phyloP scores from a whole-genome alignment of 2,888 invertebrate species.

The Drosophila robusta region DNA sequence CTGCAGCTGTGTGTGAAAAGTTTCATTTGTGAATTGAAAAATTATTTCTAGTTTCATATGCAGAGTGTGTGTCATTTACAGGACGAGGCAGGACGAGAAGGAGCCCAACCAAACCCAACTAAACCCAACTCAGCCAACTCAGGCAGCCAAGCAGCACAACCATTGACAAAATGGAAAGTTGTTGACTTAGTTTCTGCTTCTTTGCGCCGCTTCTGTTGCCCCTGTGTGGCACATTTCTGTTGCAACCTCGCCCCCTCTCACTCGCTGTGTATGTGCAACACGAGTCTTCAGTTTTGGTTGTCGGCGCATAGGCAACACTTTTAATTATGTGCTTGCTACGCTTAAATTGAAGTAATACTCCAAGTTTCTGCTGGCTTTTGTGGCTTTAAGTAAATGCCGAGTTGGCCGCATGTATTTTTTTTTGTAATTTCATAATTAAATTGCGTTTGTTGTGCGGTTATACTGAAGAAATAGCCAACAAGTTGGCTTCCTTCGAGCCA shows the following conservation, averaged over 20 bases:
- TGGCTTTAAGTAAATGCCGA: slow-evolving; percentile 1
- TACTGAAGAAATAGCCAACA: too few relatives aligned
- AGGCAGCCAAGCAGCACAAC: slow-evolving; percentile 34
- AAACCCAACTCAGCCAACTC: slow-evolving; percentile 19
- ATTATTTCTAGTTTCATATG: slow-evolving; percentile 73
- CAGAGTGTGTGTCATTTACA: slow-evolving; percentile 71
- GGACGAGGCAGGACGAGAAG: slow-evolving; percentile 14
- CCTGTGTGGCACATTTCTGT: slow-evolving; percentile 17
- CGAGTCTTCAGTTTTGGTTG: slow-evolving; percentile 20
- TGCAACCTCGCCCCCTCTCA: neutral
- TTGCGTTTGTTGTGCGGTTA: neutral
- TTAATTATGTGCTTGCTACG: slow-evolving; percentile 61
- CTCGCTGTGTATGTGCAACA: slow-evolving; percentile 9
- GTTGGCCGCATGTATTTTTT: slow-evolving; percentile 4
- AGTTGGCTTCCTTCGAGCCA: too few relatives aligned
- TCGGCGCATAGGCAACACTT: slow-evolving; percentile 38
- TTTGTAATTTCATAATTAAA: slow-evolving; percentile 16
- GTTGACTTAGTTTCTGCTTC: slow-evolving; percentile 72
- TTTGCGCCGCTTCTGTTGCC: slow-evolving; percentile 43
- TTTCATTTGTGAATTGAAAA: slow-evolving; percentile 80
- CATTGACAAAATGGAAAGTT: slow-evolving; percentile 80
- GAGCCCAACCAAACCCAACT: slow-evolving; percentile 20
- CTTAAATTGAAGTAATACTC: slow-evolving; percentile 19
- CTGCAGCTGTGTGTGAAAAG: slow-evolving; percentile 64
- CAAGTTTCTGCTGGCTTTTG: neutral